Percentiles rank a stretch among this genome's conserved stretches.
phyloP scores from a whole-genome alignment of 2,888 invertebrate species.

The Rhamphomyia laevipes region DNA sequence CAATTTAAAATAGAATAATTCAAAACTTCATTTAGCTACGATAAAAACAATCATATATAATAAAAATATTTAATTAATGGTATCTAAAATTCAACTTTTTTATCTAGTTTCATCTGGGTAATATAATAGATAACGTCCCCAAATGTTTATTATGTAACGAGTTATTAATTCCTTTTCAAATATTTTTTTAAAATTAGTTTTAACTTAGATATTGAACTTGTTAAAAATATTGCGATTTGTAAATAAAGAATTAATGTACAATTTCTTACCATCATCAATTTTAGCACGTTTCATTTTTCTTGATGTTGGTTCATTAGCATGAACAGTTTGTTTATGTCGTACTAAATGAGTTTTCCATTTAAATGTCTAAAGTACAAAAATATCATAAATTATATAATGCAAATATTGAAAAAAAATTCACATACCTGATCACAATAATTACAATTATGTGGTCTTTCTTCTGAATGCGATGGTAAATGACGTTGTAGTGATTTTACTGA shows the following conservation, averaged over 20 bases:
- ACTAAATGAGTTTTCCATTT: conserved; percentile 38
- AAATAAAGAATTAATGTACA: too few species aligned
- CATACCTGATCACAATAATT: conserved; percentile 36
- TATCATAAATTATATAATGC: background rate
- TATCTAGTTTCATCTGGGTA: too few species aligned
- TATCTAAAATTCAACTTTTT: too few species aligned
- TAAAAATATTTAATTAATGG: too few species aligned
- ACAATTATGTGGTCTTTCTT: conserved; percentile 36
- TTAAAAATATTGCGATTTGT: background rate
- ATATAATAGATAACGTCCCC: too few species aligned
- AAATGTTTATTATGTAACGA: too few species aligned
- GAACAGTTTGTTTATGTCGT: conserved; percentile 35
- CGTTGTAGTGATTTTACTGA: conserved; percentile 34
- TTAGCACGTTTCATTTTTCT: conserved; percentile 34
- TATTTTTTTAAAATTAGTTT: too few species aligned
- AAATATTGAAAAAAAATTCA: background rate
- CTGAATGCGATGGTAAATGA: conserved; percentile 37
- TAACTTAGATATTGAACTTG: background rate
- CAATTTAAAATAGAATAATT: too few species aligned
- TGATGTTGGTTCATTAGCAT: conserved; percentile 32
- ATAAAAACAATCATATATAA: too few species aligned
- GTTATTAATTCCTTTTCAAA: too few species aligned
- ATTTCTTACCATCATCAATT: conserved; percentile 30
- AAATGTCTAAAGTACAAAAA: conserved; percentile 25
- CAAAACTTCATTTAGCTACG: too few species aligned